Percentiles rank a stretch among this genome's conserved stretches.
These are phyloP conservation scores for Drosophila nannoptera DNA, from an alignment of 1,140 invertebrate species.

Conservation along the genomic window DNA sequence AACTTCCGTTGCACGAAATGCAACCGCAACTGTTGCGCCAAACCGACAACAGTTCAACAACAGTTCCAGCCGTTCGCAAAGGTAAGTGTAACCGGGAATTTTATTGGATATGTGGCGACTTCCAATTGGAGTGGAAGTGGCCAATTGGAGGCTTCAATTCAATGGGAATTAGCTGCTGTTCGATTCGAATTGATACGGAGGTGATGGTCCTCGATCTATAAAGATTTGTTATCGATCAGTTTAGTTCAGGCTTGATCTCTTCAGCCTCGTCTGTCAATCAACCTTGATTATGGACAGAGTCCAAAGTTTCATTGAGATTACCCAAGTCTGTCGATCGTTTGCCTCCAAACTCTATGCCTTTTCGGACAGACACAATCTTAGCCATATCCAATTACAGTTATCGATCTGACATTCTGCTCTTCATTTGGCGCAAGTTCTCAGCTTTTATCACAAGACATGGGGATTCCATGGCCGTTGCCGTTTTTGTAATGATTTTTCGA, in stretches of 20 bases:
- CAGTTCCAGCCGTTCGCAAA: conserved; percentile 5
- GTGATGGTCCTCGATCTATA: background rate
- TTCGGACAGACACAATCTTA: no score
- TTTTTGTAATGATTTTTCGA: conserved; percentile 37
- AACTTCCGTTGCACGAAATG: conserved; percentile 54
- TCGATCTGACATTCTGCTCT: conserved; percentile 11
- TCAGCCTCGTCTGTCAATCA: no score
- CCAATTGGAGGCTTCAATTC: background rate
- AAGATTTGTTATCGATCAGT: no score
- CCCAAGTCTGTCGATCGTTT: no score
- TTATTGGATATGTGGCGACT: background rate
- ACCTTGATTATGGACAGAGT: no score
- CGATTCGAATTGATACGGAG: background rate
- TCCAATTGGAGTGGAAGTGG: background rate
- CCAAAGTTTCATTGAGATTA: no score
- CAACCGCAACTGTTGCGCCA: conserved; percentile 59
- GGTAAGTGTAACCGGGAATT: conserved; percentile 30
- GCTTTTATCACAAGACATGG: conserved; percentile 10
- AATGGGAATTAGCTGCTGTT: background rate
- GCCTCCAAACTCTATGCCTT: no score
- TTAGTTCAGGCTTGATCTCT: no score
- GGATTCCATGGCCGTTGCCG: conserved; percentile 30
- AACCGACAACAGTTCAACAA: conserved; percentile 12
- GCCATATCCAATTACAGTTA: conserved; percentile 27
- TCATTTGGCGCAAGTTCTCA: conserved; percentile 7